phyloP scores from a whole-genome alignment of 2,797 vertebrate species.

The Stomatorhinus walkeri region DNA sequence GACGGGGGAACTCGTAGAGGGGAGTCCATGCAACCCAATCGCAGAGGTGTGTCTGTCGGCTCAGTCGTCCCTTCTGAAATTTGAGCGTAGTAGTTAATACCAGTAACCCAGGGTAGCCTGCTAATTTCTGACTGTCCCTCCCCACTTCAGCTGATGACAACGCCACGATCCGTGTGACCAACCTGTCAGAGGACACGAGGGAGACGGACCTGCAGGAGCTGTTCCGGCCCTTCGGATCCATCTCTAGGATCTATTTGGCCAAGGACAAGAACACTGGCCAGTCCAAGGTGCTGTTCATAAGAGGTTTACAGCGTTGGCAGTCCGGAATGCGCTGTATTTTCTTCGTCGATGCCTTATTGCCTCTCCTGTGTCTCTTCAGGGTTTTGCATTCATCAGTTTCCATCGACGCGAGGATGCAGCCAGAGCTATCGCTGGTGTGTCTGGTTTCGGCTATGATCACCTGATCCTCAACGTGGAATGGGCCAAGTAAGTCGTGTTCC shows the following conservation, averaged over 20 bases:
- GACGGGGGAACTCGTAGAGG: slow-evolving; percentile 81
- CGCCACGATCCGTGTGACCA: slow-evolving; percentile 94
- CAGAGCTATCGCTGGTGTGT: slow-evolving; percentile 84
- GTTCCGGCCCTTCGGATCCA: slow-evolving; percentile 93
- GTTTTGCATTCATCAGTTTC: slow-evolving; percentile 94
- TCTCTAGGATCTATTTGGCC: slow-evolving; percentile 92
- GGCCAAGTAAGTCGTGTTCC: slow-evolving; percentile 78
- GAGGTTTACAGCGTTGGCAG: background rate
- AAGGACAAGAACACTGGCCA: slow-evolving; percentile 97
- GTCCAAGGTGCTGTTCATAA: slow-evolving; percentile 71
- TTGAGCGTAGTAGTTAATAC: background rate
- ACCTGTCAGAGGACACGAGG: slow-evolving; percentile 91
- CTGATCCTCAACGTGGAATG: slow-evolving; percentile 96
- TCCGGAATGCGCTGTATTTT: background rate
- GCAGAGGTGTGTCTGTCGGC: slow-evolving; percentile 62
- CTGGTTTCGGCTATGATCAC: slow-evolving; percentile 92
- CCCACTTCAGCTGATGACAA: slow-evolving; percentile 79
- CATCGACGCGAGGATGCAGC: slow-evolving; percentile 89
- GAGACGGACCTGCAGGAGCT: slow-evolving; percentile 96
- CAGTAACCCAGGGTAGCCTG: background rate
- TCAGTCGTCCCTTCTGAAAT: background rate
- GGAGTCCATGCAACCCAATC: slow-evolving; percentile 95
- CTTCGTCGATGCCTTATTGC: background rate
- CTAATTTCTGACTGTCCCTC: background rate
- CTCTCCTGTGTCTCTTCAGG: slow-evolving; percentile 50